Base-by-base conservation (phyloP, 1,140 invertebrate species). In the Cheumatopsyche charites region DNA sequence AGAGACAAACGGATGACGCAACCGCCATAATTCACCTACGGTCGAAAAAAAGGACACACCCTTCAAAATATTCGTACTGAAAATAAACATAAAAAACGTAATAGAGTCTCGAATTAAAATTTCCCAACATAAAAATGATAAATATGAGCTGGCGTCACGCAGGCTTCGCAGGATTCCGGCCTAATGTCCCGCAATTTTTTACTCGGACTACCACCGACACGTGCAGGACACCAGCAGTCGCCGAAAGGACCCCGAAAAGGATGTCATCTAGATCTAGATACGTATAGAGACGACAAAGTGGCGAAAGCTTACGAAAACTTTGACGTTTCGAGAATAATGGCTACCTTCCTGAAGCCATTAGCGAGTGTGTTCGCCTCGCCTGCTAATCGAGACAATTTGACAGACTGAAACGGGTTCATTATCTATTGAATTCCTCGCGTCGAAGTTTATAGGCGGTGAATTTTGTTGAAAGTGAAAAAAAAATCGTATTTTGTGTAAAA, bases 261-360 rank as follows among this genome's bases (percentile, higher is more conserved):
- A 25, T 4, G 13, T 23, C 17, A n/a, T 26, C 55, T 21, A 11
- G 19, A 58, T 47, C 4, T 58, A n/a, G n/a, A n/a, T n/a, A n/a
- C n/a, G n/a, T n/a, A n/a, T n/a, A n/a, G n/a, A 58, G 29, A 36
- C 29, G 29, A 58, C 23, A 58, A 58, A 58, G 55, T 58, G 21
- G 55, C 9, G 55, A 58, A 23, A 13, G 55, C 29, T 58, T 11
- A 21, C 55, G 23, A 58, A 36, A 36, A 58, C 55, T 58, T 58
- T 58, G 55, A 58, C 55, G 17, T 58, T 58, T 58, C 55, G 21
- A 36, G 29, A 36, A 36, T 36, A 58, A 58, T 58, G 55, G 21
- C 17, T 12, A 25, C 55, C 55, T 26, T 36, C 29, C 29, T 36
- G 43, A 4, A 19, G 55, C 55, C 21, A 58, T 58, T 58, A 58